These are phyloP conservation scores for Piliocolobus tephrosceles DNA, from an alignment of 2,113 vertebrate genomes.

Conservation along the genomic window DNA sequence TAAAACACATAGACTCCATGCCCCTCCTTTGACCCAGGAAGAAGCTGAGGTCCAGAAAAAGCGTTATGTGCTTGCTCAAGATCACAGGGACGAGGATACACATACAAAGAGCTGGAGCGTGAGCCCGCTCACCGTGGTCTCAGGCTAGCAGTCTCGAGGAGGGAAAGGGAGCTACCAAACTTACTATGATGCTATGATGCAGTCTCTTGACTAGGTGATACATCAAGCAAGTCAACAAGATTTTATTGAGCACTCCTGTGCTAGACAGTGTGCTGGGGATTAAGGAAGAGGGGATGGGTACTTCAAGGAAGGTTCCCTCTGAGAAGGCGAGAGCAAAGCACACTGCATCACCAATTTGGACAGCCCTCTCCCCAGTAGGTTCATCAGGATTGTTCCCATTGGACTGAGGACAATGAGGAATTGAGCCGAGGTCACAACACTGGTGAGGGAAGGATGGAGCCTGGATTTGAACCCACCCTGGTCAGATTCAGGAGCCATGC, in stretches of 20 bases:
- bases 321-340: background rate
- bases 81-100: background rate
- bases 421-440: background rate
- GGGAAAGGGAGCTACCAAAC: background rate
- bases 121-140: background rate
- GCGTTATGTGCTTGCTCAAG: background rate
- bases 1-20: background rate
- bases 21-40: background rate
- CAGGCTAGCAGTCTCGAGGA: background rate
- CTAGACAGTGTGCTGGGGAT: too few relatives aligned
- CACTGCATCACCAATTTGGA: background rate
- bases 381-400: fast-evolving
- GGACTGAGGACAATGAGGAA: background rate
- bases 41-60: background rate
- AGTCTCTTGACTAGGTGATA: background rate
- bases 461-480: background rate
- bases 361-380: fast-evolving
- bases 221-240: background rate
- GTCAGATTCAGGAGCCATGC: background rate
- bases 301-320: background rate
- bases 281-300: background rate
- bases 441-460: background rate
- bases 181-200: background rate
- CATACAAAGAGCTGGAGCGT: background rate
- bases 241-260: background rate